Base-by-base conservation (phyloP, 2,113 vertebrate species). In the Hystrix brachyura region DNA sequence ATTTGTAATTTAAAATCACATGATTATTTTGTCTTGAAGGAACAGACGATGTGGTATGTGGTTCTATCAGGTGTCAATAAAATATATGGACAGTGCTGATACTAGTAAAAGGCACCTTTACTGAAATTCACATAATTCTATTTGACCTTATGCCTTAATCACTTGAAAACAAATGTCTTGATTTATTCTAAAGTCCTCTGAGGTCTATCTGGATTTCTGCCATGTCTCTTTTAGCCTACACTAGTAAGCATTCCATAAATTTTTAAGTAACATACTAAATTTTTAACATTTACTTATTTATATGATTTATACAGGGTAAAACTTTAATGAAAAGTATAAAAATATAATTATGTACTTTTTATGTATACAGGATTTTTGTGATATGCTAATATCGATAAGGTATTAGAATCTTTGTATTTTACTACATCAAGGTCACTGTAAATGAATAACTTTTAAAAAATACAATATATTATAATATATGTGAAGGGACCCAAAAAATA, bases 401-500 rank as follows among this genome's bases (percentile, higher is more conserved):
- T 83, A 11, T 96, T 80, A 48, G 55, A 29, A 81, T 85, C 81
- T 60, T 55, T 89, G 17, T 48, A 21, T 87, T 92, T 95, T 84
- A 74, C 3, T 91, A 43, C 1, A 57, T 4, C 38, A 48, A 82
- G 76, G 69, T 17, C 7, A 89, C 10, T n/a, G 7, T 38, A 69
- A 62, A 51, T 21, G 23, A 3, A 67, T 60, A 59, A 76, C 17
- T 48, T 53, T 81, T 6, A 11, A 87, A 87, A 69, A 95, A 72
- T 5, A 0, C 5, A 27, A 17, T 27, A 34, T 15, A 78, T 53
- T 90, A 81, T n/a, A 65, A 91, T 48, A 84, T 60, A 48, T 19
- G 13, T 55, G 3, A 34, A 82, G 90, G 18, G 2, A 65, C n/a
- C 0, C 32, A 92, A 82, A 74, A 46, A 57, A 78, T 76, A 82